Evolutionary conservation across 1,140 invertebrate species (phyloP), one percentile per base, ranked within the genome.

Genomic region (Hylyphantes graminicola): DNA sequence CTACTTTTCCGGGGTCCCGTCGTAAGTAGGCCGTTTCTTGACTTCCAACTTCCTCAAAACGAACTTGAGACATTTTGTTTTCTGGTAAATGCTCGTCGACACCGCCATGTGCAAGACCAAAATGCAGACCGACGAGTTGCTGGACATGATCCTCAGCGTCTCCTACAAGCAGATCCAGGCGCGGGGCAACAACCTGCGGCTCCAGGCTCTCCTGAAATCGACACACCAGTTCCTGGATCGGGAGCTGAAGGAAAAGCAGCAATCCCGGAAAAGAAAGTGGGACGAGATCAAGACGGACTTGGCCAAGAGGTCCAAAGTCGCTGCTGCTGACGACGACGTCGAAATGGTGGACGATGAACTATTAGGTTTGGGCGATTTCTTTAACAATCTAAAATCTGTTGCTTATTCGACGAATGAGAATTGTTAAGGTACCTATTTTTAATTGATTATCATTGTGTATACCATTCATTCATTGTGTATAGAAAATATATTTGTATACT

Each of bases 241-340:
- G 17, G 85, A 80, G 63, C 63, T 85, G 64, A 74, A 70, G 35
- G 67, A 73, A 48, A 85, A 81, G 54, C 85, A 85, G 61, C 68
- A 76, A 55, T 59, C 12, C n/a, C 68, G 85, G 9, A 85, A 85
- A 17, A 57, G 85, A 51, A 85, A 81, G 53, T 85, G 85, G 85
- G 84, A 78, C 54, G 75, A 79, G 57, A 0, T 79, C 19, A 85
- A 67, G 57, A 73, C 12, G 5, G 67, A 51, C 50, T 11, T 85
- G 17, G 63, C 15, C 9, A 85, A 85, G 19, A 73, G 51, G 19
- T 8, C 51, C 12, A 85, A 17, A 19, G 8, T 12, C 11, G 48
- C n/a, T 15, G 11, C 17, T 53, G 54, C 12, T 4, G 21, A 50
- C 15, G 17, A 51, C 4, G 68, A 63, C n/a, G 70, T 64, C 4